Evolutionary conservation across 2,888 invertebrate genomes (phyloP).

Genomic region (Cremastinae sp.): DNA sequence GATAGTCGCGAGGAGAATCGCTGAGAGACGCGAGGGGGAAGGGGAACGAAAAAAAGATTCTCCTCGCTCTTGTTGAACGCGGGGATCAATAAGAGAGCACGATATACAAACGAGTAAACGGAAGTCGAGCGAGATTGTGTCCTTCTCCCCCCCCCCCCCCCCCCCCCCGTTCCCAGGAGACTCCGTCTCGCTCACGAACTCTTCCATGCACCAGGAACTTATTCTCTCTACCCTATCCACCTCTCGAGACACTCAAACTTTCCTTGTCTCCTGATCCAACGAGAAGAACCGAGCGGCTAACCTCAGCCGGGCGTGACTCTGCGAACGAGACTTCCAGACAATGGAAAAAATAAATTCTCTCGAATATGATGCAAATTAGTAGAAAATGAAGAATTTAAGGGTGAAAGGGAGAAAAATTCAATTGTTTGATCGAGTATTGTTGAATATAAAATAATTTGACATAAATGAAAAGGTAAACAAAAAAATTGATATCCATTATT

Average conservation of each 20-base stretch:
- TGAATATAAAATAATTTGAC: too few relatives aligned
- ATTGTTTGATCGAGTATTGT: too few relatives aligned
- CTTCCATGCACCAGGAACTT: slow-evolving; percentile 57
- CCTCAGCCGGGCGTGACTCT: slow-evolving; percentile 72
- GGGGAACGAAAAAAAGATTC: slow-evolving; percentile 53
- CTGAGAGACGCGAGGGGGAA: slow-evolving; percentile 58
- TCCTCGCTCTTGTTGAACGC: slow-evolving; percentile 60
- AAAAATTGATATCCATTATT: too few relatives aligned
- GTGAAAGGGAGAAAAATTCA: too few relatives aligned
- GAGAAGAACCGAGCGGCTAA: slow-evolving; percentile 49
- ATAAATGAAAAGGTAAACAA: too few relatives aligned
- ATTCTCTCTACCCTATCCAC: slow-evolving; percentile 32
- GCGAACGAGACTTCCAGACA: too few relatives aligned
- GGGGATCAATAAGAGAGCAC: slow-evolving; percentile 76
- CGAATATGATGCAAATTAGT: slow-evolving; percentile 60
- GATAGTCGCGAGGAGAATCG: not conserved
- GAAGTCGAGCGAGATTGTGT: slow-evolving; percentile 73
- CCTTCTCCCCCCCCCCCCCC: slow-evolving; percentile 65
- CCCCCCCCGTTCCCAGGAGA: too few relatives aligned
- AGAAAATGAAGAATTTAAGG: slow-evolving; percentile 35
- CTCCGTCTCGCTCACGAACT: slow-evolving; percentile 22
- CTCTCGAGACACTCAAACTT: slow-evolving; percentile 39
- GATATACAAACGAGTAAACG: slow-evolving; percentile 74
- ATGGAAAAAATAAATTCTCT: slow-evolving; percentile 59
- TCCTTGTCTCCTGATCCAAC: slow-evolving; percentile 40